A percentile compares a stretch with the other conserved stretches of the same genome.
These are phyloP conservation scores for Aphis gossypii DNA, from an alignment of 1,140 invertebrate genomes.

Conservation along the genomic window DNA sequence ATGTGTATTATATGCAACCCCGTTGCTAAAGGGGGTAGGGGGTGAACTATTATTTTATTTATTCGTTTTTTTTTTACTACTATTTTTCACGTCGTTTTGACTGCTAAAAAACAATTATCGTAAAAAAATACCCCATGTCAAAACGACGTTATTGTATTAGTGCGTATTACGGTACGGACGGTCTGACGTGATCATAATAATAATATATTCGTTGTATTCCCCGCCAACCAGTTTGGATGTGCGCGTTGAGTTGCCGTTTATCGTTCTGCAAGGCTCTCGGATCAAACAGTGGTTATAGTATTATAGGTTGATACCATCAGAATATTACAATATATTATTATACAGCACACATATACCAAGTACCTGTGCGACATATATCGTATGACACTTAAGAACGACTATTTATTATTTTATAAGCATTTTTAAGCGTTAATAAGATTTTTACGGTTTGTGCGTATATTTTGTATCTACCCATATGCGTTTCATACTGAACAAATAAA, in stretches of 20 bases:
- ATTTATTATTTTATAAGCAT: no score
- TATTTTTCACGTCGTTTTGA: neutral
- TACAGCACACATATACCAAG: neutral
- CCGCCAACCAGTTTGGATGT: slow-evolving; percentile 19
- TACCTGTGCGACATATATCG: no score
- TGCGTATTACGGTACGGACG: neutral
- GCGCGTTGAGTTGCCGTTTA: slow-evolving; percentile 52
- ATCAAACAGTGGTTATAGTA: neutral
- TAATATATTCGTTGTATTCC: neutral
- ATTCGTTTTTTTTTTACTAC: neutral
- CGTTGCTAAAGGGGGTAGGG: neutral
- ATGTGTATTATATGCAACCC: neutral
- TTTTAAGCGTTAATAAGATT: no score
- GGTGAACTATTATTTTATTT: slow-evolving; percentile 42
- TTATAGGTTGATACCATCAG: neutral
- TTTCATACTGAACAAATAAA: no score
- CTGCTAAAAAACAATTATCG: slow-evolving; percentile 13
- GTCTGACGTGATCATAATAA: neutral
- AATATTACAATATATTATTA: neutral
- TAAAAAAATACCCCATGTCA: neutral
- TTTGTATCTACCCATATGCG: no score
- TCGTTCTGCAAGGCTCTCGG: neutral
- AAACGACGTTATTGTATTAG: neutral
- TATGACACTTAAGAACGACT: no score
- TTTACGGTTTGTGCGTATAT: no score